Percentiles rank a stretch among this genome's conserved stretches.
Evolutionary conservation across 2,797 vertebrate genomes (phyloP).

Genomic region (Rhabdophis nuchalis): DNA sequence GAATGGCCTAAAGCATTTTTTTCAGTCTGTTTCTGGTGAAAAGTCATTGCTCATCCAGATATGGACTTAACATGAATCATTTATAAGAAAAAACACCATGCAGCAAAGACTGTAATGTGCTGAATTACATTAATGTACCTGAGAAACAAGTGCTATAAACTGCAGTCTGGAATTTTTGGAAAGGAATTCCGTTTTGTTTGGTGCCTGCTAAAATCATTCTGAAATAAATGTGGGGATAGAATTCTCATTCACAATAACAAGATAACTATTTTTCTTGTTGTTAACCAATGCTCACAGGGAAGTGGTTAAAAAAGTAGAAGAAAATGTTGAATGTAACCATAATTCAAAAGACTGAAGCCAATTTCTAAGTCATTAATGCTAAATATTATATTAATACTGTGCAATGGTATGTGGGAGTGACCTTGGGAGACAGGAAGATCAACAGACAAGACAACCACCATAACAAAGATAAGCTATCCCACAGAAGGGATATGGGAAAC

Average conservation of each 20-base stretch:
- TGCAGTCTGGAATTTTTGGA: constrained; percentile 9
- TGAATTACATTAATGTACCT: constrained; percentile 53
- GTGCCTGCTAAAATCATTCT: constrained; percentile 20
- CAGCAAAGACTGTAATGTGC: constrained; percentile 28
- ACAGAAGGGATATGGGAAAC: background rate
- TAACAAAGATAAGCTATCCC: background rate
- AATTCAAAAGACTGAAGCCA: background rate
- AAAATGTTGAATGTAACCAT: background rate
- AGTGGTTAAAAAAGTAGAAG: background rate
- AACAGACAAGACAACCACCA: background rate
- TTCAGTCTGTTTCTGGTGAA: constrained; percentile 55
- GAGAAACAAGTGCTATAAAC: constrained; percentile 47
- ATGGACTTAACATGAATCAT: constrained; percentile 38
- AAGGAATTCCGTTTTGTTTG: background rate
- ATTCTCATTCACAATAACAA: background rate
- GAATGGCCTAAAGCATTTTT: constrained; percentile 41
- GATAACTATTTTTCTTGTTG: background rate
- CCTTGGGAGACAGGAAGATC: background rate
- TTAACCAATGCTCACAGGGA: background rate
- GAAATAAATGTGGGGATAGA: background rate
- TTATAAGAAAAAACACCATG: constrained; percentile 48
- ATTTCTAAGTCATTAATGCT: background rate
- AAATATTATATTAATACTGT: background rate
- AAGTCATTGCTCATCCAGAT: constrained; percentile 39
- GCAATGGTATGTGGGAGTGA: background rate